Conservation (phyloP, 1,140 invertebrate species). For the Heliconius himera region DNA sequence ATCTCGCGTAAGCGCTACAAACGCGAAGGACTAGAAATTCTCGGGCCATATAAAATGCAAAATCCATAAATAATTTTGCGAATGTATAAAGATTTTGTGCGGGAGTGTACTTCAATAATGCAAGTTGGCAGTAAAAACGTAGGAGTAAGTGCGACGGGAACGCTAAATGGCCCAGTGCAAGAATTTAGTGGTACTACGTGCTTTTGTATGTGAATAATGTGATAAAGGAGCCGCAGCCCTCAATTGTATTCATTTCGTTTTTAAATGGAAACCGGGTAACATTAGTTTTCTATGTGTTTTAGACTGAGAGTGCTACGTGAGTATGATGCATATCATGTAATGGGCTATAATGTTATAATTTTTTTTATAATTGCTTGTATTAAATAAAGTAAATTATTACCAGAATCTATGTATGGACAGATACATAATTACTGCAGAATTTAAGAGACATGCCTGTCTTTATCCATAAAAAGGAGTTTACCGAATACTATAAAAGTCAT, state of each 20-base stretch:
- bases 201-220: constrained; percentile 66
- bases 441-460: too few relatives aligned
- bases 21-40: constrained; percentile 40
- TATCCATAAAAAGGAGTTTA: too few relatives aligned
- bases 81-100: constrained; percentile 59
- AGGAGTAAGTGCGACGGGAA: constrained; percentile 52
- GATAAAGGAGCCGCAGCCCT: constrained; percentile 51
- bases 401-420: too few relatives aligned
- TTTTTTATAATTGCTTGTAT: too few relatives aligned
- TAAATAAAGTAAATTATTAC: too few relatives aligned
- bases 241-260: constrained; percentile 10
- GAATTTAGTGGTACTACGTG: constrained; percentile 69
- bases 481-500: too few relatives aligned
- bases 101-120: constrained; percentile 61
- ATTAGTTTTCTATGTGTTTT: background rate
- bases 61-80: constrained; percentile 61
- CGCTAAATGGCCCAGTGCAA: constrained; percentile 68
- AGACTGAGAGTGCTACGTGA: background rate
- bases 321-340: background rate
- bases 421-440: too few relatives aligned
- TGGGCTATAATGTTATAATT: too few relatives aligned
- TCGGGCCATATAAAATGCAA: constrained; percentile 43
- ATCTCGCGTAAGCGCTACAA: constrained; percentile 30
- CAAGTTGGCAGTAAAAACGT: constrained; percentile 67
- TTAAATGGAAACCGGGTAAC: background rate